phyloP scores from a whole-genome alignment of 1,140 invertebrate species.

The Diorhabda sublineata region DNA sequence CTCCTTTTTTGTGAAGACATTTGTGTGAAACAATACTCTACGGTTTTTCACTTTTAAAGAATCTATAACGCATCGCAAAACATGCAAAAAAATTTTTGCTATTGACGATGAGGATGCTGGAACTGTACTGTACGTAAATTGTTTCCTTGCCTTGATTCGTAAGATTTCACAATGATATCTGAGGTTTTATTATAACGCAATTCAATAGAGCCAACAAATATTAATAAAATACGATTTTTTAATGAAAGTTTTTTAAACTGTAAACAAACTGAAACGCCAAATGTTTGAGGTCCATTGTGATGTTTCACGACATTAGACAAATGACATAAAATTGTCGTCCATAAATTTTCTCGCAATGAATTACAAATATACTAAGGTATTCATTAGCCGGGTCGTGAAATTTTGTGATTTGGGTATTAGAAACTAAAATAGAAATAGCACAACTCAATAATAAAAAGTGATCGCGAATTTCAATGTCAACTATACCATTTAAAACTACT shows the following conservation, averaged over 20 bases:
- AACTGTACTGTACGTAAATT: too few relatives aligned
- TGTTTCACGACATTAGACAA: conserved; percentile 13
- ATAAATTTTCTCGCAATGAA: conserved; percentile 15
- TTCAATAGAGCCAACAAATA: not conserved
- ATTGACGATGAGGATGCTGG: too few relatives aligned
- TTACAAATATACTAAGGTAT: conserved; percentile 32
- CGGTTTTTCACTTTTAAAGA: too few relatives aligned
- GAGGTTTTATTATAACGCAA: too few relatives aligned
- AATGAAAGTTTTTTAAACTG: not conserved
- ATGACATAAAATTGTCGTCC: conserved; percentile 15
- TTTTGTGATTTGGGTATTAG: conserved; percentile 18
- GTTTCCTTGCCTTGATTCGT: too few relatives aligned
- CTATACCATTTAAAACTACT: conserved; percentile 40
- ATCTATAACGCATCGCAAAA: too few relatives aligned
- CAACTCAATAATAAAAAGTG: conserved; percentile 46
- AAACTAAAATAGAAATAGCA: conserved; percentile 40
- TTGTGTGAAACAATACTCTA: too few relatives aligned
- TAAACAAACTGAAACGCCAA: not conserved
- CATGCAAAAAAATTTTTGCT: too few relatives aligned
- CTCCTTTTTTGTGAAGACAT: too few relatives aligned
- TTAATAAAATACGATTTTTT: not conserved
- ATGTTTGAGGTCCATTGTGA: not conserved
- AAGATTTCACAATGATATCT: too few relatives aligned
- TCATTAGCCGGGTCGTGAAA: conserved; percentile 20
- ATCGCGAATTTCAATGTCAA: conserved; percentile 41